Evolutionary conservation across 2,113 vertebrate species (phyloP).

Genomic region (Hyla sarda): DNA sequence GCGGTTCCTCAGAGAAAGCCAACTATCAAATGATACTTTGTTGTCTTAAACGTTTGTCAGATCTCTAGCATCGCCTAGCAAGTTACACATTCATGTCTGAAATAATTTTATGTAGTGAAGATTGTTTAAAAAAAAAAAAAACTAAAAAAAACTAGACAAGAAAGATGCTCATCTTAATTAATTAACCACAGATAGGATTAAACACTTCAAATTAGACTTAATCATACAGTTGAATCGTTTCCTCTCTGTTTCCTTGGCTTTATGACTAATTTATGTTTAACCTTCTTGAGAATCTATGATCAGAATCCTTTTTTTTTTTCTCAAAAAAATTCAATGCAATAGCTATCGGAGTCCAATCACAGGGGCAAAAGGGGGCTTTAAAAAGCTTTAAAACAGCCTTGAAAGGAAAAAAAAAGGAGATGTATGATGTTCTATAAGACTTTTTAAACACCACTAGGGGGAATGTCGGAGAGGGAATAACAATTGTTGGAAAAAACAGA

Average conservation of each 20-base stretch:
- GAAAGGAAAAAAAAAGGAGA: constrained; percentile 61
- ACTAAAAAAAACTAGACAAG: constrained; percentile 22
- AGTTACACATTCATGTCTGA: constrained; percentile 71
- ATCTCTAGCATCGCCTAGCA: constrained; percentile 73
- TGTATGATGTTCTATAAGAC: constrained; percentile 56
- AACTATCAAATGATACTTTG: constrained; percentile 96
- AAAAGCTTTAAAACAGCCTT: constrained; percentile 60
- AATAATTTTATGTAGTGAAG: constrained; percentile 70
- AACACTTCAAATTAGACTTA: constrained; percentile 79
- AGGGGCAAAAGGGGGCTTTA: constrained; percentile 65
- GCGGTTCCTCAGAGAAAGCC: constrained; percentile 82
- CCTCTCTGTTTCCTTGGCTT: constrained; percentile 85
- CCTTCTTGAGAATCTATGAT: constrained; percentile 79
- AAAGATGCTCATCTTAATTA: constrained; percentile 65
- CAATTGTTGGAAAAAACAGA: constrained; percentile 64
- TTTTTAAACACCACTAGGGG: constrained; percentile 52
- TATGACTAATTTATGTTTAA: constrained; percentile 97
- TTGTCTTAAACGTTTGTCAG: constrained; percentile 91
- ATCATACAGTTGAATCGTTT: constrained; percentile 77
- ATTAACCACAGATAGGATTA: constrained; percentile 78
- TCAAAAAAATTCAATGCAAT: constrained; percentile 73
- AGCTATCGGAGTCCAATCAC: constrained; percentile 65
- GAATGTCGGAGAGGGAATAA: constrained; percentile 61
- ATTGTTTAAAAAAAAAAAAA: constrained; percentile 33
- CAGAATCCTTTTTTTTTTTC: constrained; percentile 79